Evolutionary conservation across 2,797 vertebrate species (phyloP).

Genomic region (Sebastes elongatus): DNA sequence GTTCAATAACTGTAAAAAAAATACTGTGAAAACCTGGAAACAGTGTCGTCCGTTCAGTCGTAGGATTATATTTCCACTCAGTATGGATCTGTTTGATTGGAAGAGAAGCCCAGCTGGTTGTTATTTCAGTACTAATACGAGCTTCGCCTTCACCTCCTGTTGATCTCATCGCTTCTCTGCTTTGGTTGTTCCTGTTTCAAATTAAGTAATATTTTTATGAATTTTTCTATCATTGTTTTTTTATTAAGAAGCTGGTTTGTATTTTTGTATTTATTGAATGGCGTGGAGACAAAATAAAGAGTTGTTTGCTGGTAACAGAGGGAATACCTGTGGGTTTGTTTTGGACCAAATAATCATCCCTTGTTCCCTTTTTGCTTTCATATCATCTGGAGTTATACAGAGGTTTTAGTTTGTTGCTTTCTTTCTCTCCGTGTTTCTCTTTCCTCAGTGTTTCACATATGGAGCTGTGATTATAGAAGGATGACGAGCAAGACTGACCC

Average conservation of each 20-base stretch:
- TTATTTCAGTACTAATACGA: neutral
- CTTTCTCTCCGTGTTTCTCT: neutral
- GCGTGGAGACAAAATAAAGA: slow-evolving; percentile 72
- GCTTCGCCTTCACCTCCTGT: slow-evolving; percentile 10
- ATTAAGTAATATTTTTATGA: slow-evolving; percentile 60
- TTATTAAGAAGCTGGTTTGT: slow-evolving; percentile 76
- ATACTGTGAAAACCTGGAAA: neutral
- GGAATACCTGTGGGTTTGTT: slow-evolving; percentile 27
- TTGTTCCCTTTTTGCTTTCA: slow-evolving; percentile 7
- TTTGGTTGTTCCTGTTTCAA: slow-evolving; percentile 46
- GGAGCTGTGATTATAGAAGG: slow-evolving; percentile 25
- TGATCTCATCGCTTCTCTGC: slow-evolving; percentile 37
- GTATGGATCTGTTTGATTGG: neutral
- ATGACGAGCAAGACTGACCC: neutral
- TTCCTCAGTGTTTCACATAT: slow-evolving; percentile 3
- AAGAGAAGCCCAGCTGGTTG: neutral
- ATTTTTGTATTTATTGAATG: slow-evolving; percentile 87
- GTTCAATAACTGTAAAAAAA: slow-evolving; percentile 6
- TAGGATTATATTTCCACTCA: neutral
- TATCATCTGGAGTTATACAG: neutral
- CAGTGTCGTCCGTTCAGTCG: neutral
- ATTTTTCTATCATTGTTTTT: slow-evolving; percentile 63
- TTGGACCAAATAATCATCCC: neutral
- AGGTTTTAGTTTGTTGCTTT: slow-evolving; percentile 1
- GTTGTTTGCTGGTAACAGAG: slow-evolving; percentile 44